Conservation (phyloP, 2,113 vertebrate species). For the Lepus europaeus region DNA sequence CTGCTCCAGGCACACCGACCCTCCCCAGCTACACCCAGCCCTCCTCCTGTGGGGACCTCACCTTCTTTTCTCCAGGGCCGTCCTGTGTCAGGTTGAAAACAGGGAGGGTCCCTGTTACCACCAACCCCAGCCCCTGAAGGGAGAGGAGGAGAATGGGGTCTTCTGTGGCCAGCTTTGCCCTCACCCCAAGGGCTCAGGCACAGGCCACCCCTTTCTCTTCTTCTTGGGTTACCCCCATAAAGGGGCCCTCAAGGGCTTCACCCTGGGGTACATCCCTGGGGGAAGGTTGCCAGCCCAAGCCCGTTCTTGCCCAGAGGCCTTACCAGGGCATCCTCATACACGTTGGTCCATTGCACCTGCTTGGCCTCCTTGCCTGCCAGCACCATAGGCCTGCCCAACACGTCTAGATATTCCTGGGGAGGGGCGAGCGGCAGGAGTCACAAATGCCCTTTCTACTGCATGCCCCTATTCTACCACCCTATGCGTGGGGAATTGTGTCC, state of each 20-base stretch:
- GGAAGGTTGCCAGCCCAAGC: background rate
- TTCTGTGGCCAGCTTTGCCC: background rate
- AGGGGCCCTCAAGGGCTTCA: background rate
- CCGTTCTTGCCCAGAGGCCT: constrained; percentile 63
- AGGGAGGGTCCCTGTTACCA: constrained; percentile 97
- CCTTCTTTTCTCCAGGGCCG: constrained; percentile 91
- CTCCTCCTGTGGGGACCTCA: constrained; percentile 43
- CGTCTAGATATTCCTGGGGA: constrained; percentile 97
- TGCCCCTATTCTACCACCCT: background rate
- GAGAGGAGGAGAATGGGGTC: constrained; percentile 22
- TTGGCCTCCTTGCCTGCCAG: constrained; percentile 95
- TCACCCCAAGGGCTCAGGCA: background rate
- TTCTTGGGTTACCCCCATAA: background rate
- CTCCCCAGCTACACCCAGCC: background rate
- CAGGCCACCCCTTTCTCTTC: background rate
- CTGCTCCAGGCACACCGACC: too few species aligned
- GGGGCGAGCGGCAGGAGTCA: background rate
- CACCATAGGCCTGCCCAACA: constrained; percentile 98
- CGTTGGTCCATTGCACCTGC: constrained; percentile 99
- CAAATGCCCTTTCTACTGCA: background rate
- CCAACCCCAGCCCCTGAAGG: constrained; percentile 95
- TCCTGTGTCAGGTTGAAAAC: constrained; percentile 98
- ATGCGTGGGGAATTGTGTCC: background rate
- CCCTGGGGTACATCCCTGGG: background rate
- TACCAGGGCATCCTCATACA: constrained; percentile 98